phyloP scores from a whole-genome alignment of 2,113 vertebrate genomes.

The Nesoenas mayeri region DNA sequence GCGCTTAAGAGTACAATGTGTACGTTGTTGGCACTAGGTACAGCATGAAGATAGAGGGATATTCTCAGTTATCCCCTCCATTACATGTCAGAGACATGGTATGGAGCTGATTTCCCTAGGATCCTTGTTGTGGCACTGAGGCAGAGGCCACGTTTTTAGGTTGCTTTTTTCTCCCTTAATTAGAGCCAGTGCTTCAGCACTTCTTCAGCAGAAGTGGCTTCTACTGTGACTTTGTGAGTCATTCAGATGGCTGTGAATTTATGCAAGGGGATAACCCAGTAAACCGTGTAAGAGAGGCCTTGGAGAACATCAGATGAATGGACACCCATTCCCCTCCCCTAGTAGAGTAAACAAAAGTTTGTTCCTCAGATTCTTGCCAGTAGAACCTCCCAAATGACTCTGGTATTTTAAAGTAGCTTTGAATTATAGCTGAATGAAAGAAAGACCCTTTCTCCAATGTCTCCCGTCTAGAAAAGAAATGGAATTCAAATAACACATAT shows the following conservation, averaged over 20 bases:
- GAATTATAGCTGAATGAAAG: background rate
- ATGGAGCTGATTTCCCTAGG: constrained; percentile 39
- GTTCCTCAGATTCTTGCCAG: background rate
- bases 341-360: background rate
- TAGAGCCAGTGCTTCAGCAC: constrained; percentile 11
- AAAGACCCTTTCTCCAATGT: background rate
- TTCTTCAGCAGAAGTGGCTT: constrained; percentile 22
- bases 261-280: background rate
- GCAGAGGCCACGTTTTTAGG: background rate
- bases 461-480: constrained; percentile 5
- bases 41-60: constrained; percentile 58
- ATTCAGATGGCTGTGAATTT: background rate
- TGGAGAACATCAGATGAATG: constrained; percentile 1
- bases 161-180: background rate
- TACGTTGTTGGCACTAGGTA: constrained; percentile 66
- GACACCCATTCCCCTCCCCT: background rate
- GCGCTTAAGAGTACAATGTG: constrained; percentile 73
- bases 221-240: constrained; percentile 19
- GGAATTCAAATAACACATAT: background rate
- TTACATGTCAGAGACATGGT: constrained; percentile 3
- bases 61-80: constrained; percentile 5
- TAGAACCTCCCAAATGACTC: background rate
- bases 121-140: background rate
- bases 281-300: background rate
- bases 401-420: constrained; percentile 14